phyloP scores from a whole-genome alignment of 2,113 vertebrate species.

The Lanius collurio region DNA sequence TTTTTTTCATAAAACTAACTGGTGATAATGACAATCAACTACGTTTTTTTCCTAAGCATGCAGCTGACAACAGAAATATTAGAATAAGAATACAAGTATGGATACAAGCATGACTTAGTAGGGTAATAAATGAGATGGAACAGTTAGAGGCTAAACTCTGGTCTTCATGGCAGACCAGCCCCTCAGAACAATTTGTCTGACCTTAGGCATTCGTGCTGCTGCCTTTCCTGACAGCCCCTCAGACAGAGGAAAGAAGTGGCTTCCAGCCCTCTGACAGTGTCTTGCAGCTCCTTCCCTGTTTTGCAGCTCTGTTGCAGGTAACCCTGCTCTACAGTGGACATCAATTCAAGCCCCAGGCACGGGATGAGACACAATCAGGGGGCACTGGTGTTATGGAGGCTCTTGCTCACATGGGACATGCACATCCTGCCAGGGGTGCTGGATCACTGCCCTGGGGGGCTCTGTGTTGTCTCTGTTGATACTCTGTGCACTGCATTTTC shows the following conservation, averaged over 20 bases:
- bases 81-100: neutral
- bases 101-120: neutral
- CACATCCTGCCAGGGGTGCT: neutral
- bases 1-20: neutral
- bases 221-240: neutral
- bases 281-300: neutral
- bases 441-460: neutral
- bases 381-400: rapidly evolving
- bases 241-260: neutral
- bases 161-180: neutral
- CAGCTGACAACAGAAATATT: neutral
- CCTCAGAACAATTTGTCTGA: neutral
- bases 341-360: neutral
- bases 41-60: neutral
- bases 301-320: neutral
- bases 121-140: neutral
- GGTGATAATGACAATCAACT: neutral
- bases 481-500: neutral
- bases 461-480: rapidly evolving
- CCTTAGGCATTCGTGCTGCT: neutral
- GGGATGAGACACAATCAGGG: neutral
- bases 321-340: neutral
- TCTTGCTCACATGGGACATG: neutral
- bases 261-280: neutral
- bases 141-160: neutral